Conservation (phyloP, 2,797 vertebrate species). For the Muscicapa striata region DNA sequence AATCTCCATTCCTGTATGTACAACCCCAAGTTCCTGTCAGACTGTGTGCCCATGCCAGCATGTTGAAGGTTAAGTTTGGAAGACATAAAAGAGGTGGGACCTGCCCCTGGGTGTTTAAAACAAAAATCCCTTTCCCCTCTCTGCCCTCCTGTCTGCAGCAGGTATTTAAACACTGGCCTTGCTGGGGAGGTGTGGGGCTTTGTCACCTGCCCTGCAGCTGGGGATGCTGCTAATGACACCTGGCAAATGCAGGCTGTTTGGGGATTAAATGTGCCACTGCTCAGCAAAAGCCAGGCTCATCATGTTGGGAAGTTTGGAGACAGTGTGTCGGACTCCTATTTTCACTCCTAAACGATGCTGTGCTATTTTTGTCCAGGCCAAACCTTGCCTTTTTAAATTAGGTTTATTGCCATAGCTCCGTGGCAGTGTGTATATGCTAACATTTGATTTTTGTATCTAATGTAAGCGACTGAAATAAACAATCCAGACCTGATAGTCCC, state of each 20-base stretch:
- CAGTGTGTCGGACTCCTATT: background rate
- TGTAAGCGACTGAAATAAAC: background rate
- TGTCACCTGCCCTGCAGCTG: background rate
- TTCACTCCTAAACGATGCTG: background rate
- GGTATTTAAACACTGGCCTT: background rate
- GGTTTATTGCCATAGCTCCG: background rate
- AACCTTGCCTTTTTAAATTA: background rate
- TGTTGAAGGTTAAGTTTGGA: background rate
- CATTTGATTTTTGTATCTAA: background rate
- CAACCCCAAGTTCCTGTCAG: background rate
- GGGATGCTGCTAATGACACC: background rate
- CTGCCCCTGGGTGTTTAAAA: background rate
- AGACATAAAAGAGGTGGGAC: background rate
- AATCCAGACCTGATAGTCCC: background rate
- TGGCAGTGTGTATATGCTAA: background rate
- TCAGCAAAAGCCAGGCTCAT: background rate
- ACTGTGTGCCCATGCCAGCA: background rate
- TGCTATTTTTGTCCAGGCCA: background rate
- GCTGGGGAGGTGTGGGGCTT: background rate
- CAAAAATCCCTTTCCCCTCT: background rate
- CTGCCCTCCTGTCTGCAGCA: background rate
- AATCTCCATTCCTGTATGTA: accelerated
- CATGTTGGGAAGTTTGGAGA: background rate
- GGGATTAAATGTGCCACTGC: background rate
- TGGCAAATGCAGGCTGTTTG: background rate